These are phyloP conservation scores for Melipona bicolor DNA, from an alignment of 2,888 invertebrate genomes.

Conservation along the genomic window DNA sequence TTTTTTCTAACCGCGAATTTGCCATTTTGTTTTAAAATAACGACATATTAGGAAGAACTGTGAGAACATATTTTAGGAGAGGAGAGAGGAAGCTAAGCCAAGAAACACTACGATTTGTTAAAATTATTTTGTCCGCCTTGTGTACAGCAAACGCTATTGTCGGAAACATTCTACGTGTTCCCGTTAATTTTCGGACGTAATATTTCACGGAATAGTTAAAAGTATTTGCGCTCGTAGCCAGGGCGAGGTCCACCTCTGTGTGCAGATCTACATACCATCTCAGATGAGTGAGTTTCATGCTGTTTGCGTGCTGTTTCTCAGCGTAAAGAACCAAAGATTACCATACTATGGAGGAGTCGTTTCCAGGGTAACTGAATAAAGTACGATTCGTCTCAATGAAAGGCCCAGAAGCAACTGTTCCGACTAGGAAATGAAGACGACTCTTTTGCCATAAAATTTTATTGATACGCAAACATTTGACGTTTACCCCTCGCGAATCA, in stretches of 20 bases:
- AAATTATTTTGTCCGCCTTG: too few species aligned
- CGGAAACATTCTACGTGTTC: conserved; percentile 10
- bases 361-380: background rate
- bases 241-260: background rate
- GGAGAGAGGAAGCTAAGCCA: too few species aligned
- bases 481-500: too few species aligned
- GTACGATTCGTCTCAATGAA: background rate
- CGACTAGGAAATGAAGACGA: too few species aligned
- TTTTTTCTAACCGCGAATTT: too few species aligned
- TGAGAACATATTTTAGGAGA: too few species aligned
- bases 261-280: conserved; percentile 14
- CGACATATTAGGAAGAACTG: too few species aligned
- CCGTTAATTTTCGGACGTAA: conserved; percentile 30
- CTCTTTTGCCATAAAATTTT: too few species aligned
- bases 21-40: background rate
- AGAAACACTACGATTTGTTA: too few species aligned
- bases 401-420: too few species aligned
- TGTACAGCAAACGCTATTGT: background rate
- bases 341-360: background rate
- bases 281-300: too few species aligned
- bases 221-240: conserved; percentile 3
- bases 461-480: too few species aligned
- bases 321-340: conserved; percentile 1
- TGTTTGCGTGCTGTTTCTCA: background rate
- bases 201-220: conserved; percentile 30